Evolutionary conservation across 1,140 invertebrate genomes (phyloP).

Genomic region (Eriocheir sinensis): DNA sequence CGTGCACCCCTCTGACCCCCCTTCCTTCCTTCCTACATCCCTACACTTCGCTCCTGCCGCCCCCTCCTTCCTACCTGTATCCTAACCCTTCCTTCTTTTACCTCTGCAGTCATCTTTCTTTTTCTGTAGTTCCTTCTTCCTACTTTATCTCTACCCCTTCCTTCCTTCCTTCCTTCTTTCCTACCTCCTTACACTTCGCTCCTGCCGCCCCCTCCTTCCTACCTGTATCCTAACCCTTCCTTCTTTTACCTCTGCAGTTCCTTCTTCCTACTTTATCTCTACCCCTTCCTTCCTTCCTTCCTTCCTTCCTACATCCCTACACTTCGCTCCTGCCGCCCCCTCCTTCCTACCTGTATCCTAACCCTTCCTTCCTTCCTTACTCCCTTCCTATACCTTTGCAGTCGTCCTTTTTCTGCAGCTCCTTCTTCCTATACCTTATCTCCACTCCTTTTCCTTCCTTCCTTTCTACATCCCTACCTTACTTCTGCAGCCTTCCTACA

Average conservation of each 20-base stretch:
- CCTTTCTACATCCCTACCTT: too few species aligned
- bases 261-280: too few species aligned
- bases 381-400: neutral
- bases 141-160: neutral
- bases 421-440: neutral
- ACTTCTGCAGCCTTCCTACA: too few species aligned
- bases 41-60: neutral
- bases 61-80: neutral
- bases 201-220: neutral
- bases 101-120: neutral
- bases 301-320: neutral
- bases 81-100: neutral
- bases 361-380: neutral
- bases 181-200: neutral
- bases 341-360: neutral
- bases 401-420: neutral
- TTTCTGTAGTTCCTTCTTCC: neutral
- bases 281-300: conserved; percentile 1
- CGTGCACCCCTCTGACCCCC: neutral
- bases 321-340: neutral
- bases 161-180: neutral
- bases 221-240: neutral
- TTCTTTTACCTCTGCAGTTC: neutral
- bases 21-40: neutral
- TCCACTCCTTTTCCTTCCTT: neutral